Percentiles rank a stretch among this genome's conserved stretches.
Conservation (phyloP, 2,113 vertebrate species). For the Picathartes gymnocephalus region DNA sequence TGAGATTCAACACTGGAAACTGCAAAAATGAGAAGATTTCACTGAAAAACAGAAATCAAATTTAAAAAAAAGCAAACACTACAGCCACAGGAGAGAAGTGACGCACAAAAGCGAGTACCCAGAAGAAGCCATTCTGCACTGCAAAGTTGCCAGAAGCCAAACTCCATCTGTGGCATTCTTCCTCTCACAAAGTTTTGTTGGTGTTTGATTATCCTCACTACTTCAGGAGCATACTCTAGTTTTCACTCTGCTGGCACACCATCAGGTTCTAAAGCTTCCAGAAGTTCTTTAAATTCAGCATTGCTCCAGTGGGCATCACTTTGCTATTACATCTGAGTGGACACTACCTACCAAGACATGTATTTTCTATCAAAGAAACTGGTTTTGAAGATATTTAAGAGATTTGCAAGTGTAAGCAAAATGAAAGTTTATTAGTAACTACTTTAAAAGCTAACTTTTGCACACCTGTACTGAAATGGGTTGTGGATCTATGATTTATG, state of each 20-base stretch:
- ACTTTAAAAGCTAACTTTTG: slow-evolving; percentile 24
- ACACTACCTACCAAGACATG: neutral
- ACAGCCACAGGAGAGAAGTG: neutral
- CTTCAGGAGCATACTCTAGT: neutral
- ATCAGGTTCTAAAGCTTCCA: neutral
- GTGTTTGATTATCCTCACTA: neutral
- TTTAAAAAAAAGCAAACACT: neutral
- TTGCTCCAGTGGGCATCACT: neutral
- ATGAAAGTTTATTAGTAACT: neutral
- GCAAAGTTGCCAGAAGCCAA: neutral
- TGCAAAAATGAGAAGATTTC: slow-evolving; percentile 13
- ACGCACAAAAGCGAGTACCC: neutral
- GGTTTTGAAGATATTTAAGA: slow-evolving; percentile 27
- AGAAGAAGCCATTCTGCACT: neutral
- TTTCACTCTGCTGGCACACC: neutral
- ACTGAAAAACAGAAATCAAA: slow-evolving; percentile 6
- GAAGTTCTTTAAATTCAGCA: neutral
- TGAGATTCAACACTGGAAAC: slow-evolving; percentile 11
- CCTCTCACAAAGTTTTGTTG: neutral
- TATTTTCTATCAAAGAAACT: neutral
- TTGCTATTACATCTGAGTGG: neutral
- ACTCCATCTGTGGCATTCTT: neutral
- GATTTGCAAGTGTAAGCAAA: neutral
- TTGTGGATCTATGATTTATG: neutral
- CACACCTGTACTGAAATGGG: slow-evolving; percentile 8